Evolutionary conservation across 2,797 vertebrate species (phyloP).

Genomic region (Syncerus caffer): DNA sequence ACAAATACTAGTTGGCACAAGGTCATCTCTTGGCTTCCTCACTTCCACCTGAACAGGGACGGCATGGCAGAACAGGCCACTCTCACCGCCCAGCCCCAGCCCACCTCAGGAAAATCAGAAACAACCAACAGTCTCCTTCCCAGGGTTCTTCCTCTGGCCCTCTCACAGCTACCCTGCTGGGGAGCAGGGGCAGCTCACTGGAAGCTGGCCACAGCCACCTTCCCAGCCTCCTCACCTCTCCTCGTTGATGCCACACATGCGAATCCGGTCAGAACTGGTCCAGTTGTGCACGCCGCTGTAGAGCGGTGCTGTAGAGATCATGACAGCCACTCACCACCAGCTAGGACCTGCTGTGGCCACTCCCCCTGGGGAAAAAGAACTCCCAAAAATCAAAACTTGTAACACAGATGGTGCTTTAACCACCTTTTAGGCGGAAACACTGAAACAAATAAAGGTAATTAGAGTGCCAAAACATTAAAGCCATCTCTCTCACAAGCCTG

Average conservation of each 20-base stretch:
- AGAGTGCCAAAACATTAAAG: neutral
- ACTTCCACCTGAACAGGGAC: slow-evolving; percentile 24
- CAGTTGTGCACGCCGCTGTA: slow-evolving; percentile 84
- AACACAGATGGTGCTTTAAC: neutral
- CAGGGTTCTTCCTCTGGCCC: neutral
- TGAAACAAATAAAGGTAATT: slow-evolving; percentile 42
- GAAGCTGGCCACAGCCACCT: neutral
- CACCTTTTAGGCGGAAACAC: neutral
- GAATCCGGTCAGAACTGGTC: slow-evolving; percentile 83
- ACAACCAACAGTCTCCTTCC: neutral
- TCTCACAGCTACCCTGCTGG: neutral
- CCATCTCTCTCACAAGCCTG: neutral
- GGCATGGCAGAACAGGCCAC: neutral
- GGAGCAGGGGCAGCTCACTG: neutral
- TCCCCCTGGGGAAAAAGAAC: slow-evolving; percentile 76
- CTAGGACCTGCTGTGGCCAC: slow-evolving; percentile 76
- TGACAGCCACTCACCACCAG: slow-evolving; percentile 82
- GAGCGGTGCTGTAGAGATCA: slow-evolving; percentile 85
- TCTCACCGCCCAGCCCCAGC: neutral
- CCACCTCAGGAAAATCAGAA: neutral
- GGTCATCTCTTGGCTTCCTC: slow-evolving; percentile 2
- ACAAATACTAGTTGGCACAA: slow-evolving; percentile 31
- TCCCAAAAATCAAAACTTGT: slow-evolving; percentile 44
- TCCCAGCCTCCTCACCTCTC: slow-evolving; percentile 84
- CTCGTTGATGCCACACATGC: slow-evolving; percentile 87